Evolutionary conservation across 2,888 invertebrate genomes (phyloP).

Genomic region (Noctua comes): DNA sequence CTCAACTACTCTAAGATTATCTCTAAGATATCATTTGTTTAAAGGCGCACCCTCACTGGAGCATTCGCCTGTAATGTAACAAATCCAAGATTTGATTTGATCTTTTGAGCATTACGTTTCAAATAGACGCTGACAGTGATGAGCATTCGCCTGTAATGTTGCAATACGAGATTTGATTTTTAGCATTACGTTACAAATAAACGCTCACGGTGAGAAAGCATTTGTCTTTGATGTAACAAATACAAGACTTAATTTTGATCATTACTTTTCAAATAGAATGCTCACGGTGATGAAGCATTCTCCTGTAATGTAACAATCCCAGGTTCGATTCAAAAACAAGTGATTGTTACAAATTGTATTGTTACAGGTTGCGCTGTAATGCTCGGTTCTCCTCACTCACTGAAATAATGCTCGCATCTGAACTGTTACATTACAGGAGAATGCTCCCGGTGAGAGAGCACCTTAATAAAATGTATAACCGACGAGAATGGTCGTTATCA

Average conservation of each 20-base stretch:
- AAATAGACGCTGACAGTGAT: neutral
- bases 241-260: neutral
- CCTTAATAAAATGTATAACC: neutral
- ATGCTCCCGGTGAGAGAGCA: neutral
- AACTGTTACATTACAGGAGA: neutral
- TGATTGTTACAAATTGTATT: neutral
- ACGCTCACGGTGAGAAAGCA: neutral
- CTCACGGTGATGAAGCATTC: neutral
- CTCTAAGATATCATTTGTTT: slow-evolving; percentile 59
- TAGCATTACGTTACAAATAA: neutral
- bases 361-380: neutral
- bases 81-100: neutral
- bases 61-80: neutral
- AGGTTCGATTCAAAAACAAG: neutral
- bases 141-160: neutral
- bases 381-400: neutral
- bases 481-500: slow-evolving; percentile 23
- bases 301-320: neutral
- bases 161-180: neutral
- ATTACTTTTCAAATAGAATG: neutral
- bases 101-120: neutral
- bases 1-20: slow-evolving; percentile 63
- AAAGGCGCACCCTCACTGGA: neutral
- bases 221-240: neutral
- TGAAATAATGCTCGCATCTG: neutral